Conservation (phyloP, 1,140 invertebrate genomes). For the Wiebesia pumilae region DNA sequence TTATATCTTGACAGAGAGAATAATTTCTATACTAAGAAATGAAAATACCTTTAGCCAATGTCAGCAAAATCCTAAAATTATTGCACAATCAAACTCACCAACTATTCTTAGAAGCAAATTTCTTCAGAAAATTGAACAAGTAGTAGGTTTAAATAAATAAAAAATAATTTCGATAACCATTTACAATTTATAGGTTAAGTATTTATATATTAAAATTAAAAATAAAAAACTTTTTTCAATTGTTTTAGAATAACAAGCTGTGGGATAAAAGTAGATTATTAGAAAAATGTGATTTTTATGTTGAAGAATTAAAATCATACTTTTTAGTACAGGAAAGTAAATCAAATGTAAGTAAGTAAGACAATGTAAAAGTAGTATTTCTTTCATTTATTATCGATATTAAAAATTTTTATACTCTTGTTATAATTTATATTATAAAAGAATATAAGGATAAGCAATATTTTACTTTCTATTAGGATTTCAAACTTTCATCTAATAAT, state of each 20-base stretch:
- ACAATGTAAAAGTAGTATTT: background rate
- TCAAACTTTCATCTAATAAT: background rate
- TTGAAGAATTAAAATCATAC: conserved; percentile 54
- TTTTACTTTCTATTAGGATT: background rate
- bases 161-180: background rate
- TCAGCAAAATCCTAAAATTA: background rate
- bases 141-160: conserved; percentile 49
- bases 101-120: conserved; percentile 57
- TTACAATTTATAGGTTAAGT: background rate
- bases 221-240: conserved; percentile 13
- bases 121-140: conserved; percentile 56
- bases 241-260: conserved; percentile 60
- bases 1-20: conserved; percentile 73
- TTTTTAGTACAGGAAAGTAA: conserved; percentile 7
- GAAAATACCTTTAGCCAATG: conserved; percentile 64
- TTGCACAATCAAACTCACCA: background rate
- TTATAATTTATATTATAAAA: background rate
- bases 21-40: conserved; percentile 70
- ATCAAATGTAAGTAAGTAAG: background rate
- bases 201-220: background rate
- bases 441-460: background rate
- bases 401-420: background rate
- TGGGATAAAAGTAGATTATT: conserved; percentile 61
- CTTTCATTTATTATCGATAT: no score
- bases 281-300: conserved; percentile 58